Base-by-base conservation (phyloP, 2,888 invertebrate genomes). In the Andrena bucephala region DNA sequence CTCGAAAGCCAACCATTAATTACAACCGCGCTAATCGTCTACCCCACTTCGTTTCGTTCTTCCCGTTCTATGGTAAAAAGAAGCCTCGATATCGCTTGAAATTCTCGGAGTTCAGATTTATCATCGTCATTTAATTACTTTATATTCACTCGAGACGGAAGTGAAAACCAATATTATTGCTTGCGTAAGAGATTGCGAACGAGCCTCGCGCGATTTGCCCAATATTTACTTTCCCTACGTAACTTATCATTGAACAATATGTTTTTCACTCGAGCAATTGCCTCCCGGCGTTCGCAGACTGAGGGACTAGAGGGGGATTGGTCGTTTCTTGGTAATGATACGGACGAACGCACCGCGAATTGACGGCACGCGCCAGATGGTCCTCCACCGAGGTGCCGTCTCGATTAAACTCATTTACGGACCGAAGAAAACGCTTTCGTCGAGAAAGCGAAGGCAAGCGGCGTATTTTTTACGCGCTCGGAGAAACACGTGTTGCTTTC, bases 401-500 rank as follows among this genome's bases (percentile, higher is more conserved):
- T 27, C 57, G 50, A 50, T 60, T 31, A 48, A 42, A 52, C 8
- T 24, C 33, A 48, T 6, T 31, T 31, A 16, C 31, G 16, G 33
- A 5, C 16, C 36, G 60, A 42, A 36, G 66, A 48, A 29, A 77
- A 72, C 36, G 48, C 20, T 36, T 20, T 24, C 24, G 62, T 20
- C 70, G 73, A 33, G 77, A 77, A 83, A 83, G 81, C 36, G 36
- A 27, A 54, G 20, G 60, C 60, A 60, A 67, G 57, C 65, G n/a
- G 16, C 8, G 8, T 8, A 73, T 83, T 76, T 73, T 77, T 52
- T 42, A 6, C 20, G 48, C 29, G n/a, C 27, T 8, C 65, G 57
- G 24, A n/a, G 33, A 60, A 60, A 60, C 77, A 60, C 66, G 60
- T 68, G 57, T 75, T n/a, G 31, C 57, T 74, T 71, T 78, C 27